phyloP scores from a whole-genome alignment of 2,797 vertebrate species.

The Podarcis siculus region DNA sequence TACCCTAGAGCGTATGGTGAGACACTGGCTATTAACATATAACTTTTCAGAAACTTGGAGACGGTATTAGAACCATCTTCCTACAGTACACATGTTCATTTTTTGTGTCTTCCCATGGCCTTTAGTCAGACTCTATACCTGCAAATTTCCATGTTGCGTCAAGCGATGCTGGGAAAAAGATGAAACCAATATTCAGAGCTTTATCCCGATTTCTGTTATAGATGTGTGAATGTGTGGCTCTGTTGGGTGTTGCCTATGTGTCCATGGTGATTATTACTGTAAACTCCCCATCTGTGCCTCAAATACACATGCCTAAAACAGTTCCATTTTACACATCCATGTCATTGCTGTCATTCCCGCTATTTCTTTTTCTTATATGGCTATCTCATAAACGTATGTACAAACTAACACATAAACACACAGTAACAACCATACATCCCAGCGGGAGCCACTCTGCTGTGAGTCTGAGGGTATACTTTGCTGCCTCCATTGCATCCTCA shows the following conservation, averaged over 20 bases:
- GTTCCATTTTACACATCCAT: background rate
- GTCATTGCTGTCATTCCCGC: background rate
- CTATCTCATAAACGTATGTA: too few relatives aligned
- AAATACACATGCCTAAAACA: background rate
- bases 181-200: background rate
- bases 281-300: background rate
- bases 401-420: too few relatives aligned
- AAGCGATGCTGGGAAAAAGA: background rate
- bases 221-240: background rate
- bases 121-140: too few relatives aligned
- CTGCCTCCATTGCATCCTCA: too few relatives aligned
- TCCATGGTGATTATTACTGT: background rate
- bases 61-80: background rate
- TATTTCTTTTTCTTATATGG: too few relatives aligned
- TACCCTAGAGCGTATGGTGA: conserved; percentile 8
- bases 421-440: too few relatives aligned
- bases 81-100: background rate
- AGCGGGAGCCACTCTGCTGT: too few relatives aligned
- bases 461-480: too few relatives aligned
- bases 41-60: background rate
- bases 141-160: background rate
- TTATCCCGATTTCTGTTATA: background rate
- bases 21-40: too few relatives aligned
- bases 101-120: background rate
- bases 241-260: background rate